Evolutionary conservation across 2,888 invertebrate genomes (phyloP), one percentile per base, ranked within the genome.

Genomic region (Drosophila pseudotakahashii): DNA sequence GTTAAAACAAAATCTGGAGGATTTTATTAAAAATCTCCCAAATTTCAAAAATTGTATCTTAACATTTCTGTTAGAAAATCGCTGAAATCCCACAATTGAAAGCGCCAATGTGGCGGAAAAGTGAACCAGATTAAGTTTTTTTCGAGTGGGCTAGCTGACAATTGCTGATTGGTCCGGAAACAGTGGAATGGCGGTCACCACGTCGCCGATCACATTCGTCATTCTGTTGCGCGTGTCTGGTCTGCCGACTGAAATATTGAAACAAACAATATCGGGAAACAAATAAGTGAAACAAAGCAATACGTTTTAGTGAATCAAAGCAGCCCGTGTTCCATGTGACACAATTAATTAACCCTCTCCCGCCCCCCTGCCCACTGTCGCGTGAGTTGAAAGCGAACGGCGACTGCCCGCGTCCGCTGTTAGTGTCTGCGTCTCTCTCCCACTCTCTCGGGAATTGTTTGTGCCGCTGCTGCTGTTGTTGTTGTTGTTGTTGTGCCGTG

Each of bases 331-430:
- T 60, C 41, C 42, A 67, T 67, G 66, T 54, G 55, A 55, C 36
- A 50, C 7, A 34, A 7, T 36, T 36, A 54, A 39, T 66, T 30
- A 41, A 50, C 3, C 14, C 26, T 23, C 16, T 45, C 26, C 13
- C 9, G 45, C 30, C 47, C 23, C 50, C 9, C 50, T 74, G 70
- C 68, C 68, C 72, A 69, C 72, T 71, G 67, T 73, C 58, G 80
- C 83, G 86, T 86, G 86, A 82, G 82, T 82, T 51, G 34, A 47
- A 55, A 68, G 47, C 58, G 59, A 51, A n/a, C 39, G 61, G 32
- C 10, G 14, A 13, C 19, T 34, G 52, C 34, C 14, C 50, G 30
- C 41, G 32, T 32, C 47, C 57, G 62, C 34, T 68, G 44, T 9
- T 50, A 11, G 32, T 68, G 30, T 26, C 51, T 62, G n/a, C 32